Evolutionary conservation across 2,113 vertebrate genomes (phyloP).

Genomic region (Noturus placidus): DNA sequence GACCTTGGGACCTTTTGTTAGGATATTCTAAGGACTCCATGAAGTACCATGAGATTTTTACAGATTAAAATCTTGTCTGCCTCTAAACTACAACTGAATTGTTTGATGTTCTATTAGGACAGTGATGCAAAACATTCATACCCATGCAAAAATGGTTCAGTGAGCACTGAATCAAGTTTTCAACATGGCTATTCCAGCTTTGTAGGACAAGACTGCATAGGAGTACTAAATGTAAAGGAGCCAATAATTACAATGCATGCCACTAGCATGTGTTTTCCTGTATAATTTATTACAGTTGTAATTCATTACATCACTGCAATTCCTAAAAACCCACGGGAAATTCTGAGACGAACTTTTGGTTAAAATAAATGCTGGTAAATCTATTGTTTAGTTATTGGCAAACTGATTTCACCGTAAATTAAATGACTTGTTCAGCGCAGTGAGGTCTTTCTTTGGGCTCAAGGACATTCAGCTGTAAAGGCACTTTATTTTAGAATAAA

Average conservation of each 20-base stretch:
- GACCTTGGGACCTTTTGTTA: not conserved
- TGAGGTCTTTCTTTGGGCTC: not conserved
- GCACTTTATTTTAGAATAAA: not conserved
- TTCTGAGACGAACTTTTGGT: not conserved
- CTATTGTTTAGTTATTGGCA: not conserved
- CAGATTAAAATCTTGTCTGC: not conserved
- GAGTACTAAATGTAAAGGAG: not conserved
- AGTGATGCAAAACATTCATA: not conserved
- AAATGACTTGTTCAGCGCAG: not conserved
- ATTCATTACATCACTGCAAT: not conserved
- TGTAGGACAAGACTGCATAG: not conserved
- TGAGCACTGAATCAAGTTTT: not conserved
- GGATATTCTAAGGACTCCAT: not conserved
- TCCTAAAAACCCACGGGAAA: not conserved
- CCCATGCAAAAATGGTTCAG: too few species aligned
- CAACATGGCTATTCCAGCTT: not conserved
- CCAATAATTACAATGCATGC: not conserved
- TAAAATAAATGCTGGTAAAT: not conserved
- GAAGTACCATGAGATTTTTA: not conserved
- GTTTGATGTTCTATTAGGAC: not conserved
- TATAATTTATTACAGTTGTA: not conserved
- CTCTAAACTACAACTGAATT: not conserved
- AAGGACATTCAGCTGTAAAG: not conserved
- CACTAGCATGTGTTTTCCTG: not conserved
- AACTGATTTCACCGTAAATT: not conserved